phyloP scores from a whole-genome alignment of 1,140 invertebrate species.

The Bombus ignitus region DNA sequence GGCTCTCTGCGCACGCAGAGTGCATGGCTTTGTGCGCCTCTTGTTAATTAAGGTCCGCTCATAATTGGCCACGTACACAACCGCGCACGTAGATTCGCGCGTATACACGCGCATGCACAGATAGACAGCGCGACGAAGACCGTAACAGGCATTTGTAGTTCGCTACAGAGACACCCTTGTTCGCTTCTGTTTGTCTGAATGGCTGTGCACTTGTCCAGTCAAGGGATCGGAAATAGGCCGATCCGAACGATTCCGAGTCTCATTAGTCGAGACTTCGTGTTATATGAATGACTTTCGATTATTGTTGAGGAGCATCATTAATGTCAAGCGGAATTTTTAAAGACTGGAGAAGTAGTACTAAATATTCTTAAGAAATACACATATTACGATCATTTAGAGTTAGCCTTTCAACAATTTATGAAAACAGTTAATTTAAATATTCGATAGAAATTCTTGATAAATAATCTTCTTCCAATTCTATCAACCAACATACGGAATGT shows the following conservation, averaged over 20 bases:
- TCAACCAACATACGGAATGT: too few relatives aligned
- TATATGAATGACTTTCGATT: not conserved
- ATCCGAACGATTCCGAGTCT: not conserved
- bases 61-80: conserved; percentile 73
- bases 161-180: conserved; percentile 2
- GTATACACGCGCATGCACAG: not conserved
- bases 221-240: conserved; percentile 41
- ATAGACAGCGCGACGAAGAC: conserved; percentile 23
- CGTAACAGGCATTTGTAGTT: conserved; percentile 36
- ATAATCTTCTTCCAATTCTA: too few relatives aligned
- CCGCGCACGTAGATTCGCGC: conserved; percentile 16
- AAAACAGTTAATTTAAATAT: too few relatives aligned
- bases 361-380: not conserved
- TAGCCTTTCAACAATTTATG: too few relatives aligned
- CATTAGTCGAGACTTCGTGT: not conserved
- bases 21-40: conserved; percentile 62
- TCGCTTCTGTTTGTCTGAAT: conserved; percentile 27
- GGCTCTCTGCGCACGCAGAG: not conserved
- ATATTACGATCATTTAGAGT: not conserved
- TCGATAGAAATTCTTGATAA: too few relatives aligned
- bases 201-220: conserved; percentile 57
- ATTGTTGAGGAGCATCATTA: not conserved
- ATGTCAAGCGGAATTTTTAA: too few relatives aligned
- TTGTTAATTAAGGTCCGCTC: conserved; percentile 77
- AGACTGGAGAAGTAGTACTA: not conserved